These are phyloP conservation scores for Pseudochaenichthys georgianus DNA, from an alignment of 2,797 vertebrate genomes.

Conservation along the genomic window DNA sequence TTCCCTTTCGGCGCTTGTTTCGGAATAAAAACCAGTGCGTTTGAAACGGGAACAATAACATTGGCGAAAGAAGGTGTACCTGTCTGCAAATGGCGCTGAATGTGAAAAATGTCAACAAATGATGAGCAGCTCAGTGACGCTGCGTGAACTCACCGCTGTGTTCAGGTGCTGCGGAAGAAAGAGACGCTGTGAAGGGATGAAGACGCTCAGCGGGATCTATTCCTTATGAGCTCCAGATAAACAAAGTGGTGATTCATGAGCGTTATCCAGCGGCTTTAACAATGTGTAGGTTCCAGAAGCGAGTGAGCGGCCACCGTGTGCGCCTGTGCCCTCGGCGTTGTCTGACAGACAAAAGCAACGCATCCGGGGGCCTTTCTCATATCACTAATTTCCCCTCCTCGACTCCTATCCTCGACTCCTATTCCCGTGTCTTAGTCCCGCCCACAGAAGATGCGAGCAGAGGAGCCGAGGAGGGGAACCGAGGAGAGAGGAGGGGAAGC, in stretches of 20 bases:
- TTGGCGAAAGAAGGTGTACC: slow-evolving; percentile 66
- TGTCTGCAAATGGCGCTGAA: slow-evolving; percentile 86
- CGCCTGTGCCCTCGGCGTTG: background rate
- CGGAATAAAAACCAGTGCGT: background rate
- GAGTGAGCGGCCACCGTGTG: no score
- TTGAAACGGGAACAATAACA: slow-evolving; percentile 34
- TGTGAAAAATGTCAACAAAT: slow-evolving; percentile 77
- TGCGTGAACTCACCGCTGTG: slow-evolving; percentile 61
- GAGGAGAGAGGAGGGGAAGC: no score
- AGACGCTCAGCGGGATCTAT: slow-evolving; percentile 22
- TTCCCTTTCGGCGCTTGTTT: background rate
- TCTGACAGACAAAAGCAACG: slow-evolving; percentile 45
- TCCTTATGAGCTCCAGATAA: slow-evolving; percentile 33
- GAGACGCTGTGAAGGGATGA: slow-evolving; percentile 22
- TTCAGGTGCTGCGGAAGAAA: slow-evolving; percentile 43
- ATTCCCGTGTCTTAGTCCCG: no score
- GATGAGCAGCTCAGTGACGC: slow-evolving; percentile 1
- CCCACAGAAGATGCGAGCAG: no score
- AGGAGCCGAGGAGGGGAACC: no score
- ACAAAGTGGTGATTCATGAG: slow-evolving; percentile 53
- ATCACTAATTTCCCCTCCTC: no score
- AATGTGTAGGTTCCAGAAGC: slow-evolving; percentile 69
- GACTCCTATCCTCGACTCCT: no score
- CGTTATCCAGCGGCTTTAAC: slow-evolving; percentile 61
- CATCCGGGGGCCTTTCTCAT: no score